phyloP scores from a whole-genome alignment of 2,888 invertebrate genomes.

The Tribolium freemani region DNA sequence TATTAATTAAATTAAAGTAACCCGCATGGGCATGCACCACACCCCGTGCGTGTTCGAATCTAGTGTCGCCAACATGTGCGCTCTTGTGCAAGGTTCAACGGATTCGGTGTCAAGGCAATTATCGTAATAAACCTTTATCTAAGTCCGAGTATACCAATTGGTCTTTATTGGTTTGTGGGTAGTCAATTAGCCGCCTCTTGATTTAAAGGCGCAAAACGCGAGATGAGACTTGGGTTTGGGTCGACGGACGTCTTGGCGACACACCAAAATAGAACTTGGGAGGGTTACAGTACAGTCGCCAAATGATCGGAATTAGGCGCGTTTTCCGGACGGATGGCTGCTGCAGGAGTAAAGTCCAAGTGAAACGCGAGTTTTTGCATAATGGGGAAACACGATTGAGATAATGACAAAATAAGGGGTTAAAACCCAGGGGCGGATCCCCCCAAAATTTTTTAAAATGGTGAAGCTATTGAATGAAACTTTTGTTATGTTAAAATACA shows the following conservation, averaged over 20 bases:
- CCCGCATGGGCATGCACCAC: neutral
- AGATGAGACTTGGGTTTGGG: slow-evolving; percentile 36
- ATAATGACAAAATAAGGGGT: no score
- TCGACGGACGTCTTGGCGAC: slow-evolving; percentile 46
- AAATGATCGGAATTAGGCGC: neutral
- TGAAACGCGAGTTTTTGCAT: neutral
- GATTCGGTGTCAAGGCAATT: slow-evolving; percentile 49
- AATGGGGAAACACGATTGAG: neutral
- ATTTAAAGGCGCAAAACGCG: slow-evolving; percentile 42
- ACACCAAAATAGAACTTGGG: slow-evolving; percentile 41
- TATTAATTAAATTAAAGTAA: neutral
- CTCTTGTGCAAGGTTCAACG: slow-evolving; percentile 43
- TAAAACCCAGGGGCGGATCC: no score
- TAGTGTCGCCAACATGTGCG: slow-evolving; percentile 15
- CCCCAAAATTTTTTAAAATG: no score
- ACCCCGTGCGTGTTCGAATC: neutral
- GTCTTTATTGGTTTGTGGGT: slow-evolving; percentile 50
- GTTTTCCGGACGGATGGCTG: neutral
- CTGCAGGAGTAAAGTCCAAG: neutral
- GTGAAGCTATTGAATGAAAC: no score
- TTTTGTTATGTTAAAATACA: no score
- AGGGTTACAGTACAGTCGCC: slow-evolving; percentile 8
- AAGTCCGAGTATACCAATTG: slow-evolving; percentile 46
- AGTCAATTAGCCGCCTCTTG: slow-evolving; percentile 47
- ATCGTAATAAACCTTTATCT: slow-evolving; percentile 43